Evolutionary conservation across 2,888 invertebrate genomes (phyloP), one percentile per base, ranked within the genome.

Genomic region (Drosophila macrospina): DNA sequence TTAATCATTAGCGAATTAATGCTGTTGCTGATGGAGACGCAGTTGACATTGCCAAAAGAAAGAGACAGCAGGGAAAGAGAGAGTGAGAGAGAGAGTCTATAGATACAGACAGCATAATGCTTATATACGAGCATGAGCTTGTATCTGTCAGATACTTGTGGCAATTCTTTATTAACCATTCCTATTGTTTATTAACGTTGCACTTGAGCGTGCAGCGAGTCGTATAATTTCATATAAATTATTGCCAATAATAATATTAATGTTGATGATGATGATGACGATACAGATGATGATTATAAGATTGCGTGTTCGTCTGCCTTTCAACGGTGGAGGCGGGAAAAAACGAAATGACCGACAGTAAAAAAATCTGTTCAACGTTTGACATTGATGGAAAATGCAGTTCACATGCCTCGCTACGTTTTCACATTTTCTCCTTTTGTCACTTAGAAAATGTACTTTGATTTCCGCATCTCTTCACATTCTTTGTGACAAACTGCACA

Each of bases 1-100:
- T 85, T 85, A 81, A 85, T 85, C 84, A 85, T 82, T 71, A 65
- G 60, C 70, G 78, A 71, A 67, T 82, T 85, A 72, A 69, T 47
- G 54, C 47, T 52, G 76, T 66, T 66, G 66, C 10, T 52, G 56
- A 60, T 63, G 28, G 41, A 32, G 41, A 24, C 63, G 70, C 54
- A 32, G 80, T 50, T 67, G 78, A 56, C 69, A 66, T 69, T 68
- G 78, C 28, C 42, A 34, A 51, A 15, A 37, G n/a, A 42, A n/a
- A 28, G 36, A 30, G 20, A 32, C 1, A 28, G 16, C n/a, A 24
- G 20, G 36, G 4, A 13, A 37, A 7, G 1, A 4, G 15, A n/a
- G n/a, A n/a, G n/a, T n/a, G 4, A 39, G 37, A 10, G 16, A 10
- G 24, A 4, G 37, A 1, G 10, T 24, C 36, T 15, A 32, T 15